Evolutionary conservation across 1,140 invertebrate species (phyloP).

Genomic region (Rhynchophorus ferrugineus): DNA sequence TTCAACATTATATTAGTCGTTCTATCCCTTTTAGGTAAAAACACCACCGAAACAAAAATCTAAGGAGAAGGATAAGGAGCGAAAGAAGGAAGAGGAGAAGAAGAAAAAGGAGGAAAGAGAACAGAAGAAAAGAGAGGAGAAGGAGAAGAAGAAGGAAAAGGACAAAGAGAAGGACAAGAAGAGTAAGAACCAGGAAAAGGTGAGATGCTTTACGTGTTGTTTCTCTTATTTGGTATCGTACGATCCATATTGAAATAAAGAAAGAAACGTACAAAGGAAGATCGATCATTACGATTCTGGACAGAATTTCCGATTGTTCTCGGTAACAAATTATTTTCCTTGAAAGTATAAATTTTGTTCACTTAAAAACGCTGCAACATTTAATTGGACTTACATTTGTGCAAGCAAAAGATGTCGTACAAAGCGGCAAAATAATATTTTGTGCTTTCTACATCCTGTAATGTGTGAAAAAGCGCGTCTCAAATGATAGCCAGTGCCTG

Average conservation of each 20-base stretch:
- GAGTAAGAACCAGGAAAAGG: constrained; percentile 52
- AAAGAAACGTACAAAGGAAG: constrained; percentile 12
- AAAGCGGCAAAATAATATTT: too few relatives aligned
- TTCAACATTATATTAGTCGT: constrained; percentile 1
- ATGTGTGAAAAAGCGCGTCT: too few relatives aligned
- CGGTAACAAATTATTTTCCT: too few relatives aligned
- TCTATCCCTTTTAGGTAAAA: constrained; percentile 6
- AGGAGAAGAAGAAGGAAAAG: constrained; percentile 44
- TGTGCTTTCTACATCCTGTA: too few relatives aligned
- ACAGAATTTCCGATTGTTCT: background rate
- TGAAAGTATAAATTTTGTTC: too few relatives aligned
- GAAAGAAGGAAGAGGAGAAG: constrained; percentile 59
- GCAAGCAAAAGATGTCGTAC: too few relatives aligned
- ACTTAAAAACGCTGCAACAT: too few relatives aligned
- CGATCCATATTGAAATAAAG: background rate
- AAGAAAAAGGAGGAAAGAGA: constrained; percentile 50
- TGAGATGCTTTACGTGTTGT: constrained; percentile 23
- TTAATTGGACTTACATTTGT: too few relatives aligned
- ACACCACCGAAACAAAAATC: constrained; percentile 44
- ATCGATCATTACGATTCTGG: constrained; percentile 13
- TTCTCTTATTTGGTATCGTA: background rate
- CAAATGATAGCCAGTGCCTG: too few relatives aligned
- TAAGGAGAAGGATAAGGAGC: constrained; percentile 56
- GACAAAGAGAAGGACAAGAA: constrained; percentile 44
- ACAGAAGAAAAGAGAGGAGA: constrained; percentile 41